Evolutionary conservation across 2,888 invertebrate genomes (phyloP).

Genomic region (Drosophila paramelanica): DNA sequence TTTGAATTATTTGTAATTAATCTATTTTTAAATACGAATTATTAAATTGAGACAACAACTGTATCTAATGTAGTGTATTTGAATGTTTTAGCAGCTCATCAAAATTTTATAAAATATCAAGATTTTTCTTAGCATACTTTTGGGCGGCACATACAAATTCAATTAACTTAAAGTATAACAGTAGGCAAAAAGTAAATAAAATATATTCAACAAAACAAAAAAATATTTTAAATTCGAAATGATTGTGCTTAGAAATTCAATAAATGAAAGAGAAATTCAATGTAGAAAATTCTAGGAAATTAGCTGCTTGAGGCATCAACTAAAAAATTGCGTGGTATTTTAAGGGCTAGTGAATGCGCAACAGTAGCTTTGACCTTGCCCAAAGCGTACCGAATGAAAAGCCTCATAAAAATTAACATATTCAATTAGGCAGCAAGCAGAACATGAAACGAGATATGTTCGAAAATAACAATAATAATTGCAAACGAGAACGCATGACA

Average conservation of each 20-base stretch:
- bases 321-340: not conserved
- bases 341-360: slow-evolving; percentile 8
- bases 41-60: too few relatives aligned
- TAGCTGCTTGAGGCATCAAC: not conserved
- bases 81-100: not conserved
- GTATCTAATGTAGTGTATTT: slow-evolving; percentile 8
- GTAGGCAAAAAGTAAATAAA: slow-evolving; percentile 10
- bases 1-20: too few relatives aligned
- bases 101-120: rapidly evolving
- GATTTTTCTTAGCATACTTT: slow-evolving; percentile 17
- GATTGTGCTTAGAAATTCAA: too few relatives aligned
- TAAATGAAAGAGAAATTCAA: too few relatives aligned
- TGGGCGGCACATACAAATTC: not conserved
- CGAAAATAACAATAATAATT: slow-evolving; percentile 52
- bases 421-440: slow-evolving; percentile 61
- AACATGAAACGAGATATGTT: slow-evolving; percentile 62
- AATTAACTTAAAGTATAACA: not conserved
- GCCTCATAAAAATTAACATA: slow-evolving; percentile 60
- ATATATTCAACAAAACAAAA: not conserved
- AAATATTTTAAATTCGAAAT: not conserved
- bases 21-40: too few relatives aligned
- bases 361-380: slow-evolving; percentile 33
- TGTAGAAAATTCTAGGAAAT: too few relatives aligned
- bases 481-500: slow-evolving; percentile 51
- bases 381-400: slow-evolving; percentile 31